Conservation (phyloP, 2,797 vertebrate genomes). For the Pogonophryne albipinna region DNA sequence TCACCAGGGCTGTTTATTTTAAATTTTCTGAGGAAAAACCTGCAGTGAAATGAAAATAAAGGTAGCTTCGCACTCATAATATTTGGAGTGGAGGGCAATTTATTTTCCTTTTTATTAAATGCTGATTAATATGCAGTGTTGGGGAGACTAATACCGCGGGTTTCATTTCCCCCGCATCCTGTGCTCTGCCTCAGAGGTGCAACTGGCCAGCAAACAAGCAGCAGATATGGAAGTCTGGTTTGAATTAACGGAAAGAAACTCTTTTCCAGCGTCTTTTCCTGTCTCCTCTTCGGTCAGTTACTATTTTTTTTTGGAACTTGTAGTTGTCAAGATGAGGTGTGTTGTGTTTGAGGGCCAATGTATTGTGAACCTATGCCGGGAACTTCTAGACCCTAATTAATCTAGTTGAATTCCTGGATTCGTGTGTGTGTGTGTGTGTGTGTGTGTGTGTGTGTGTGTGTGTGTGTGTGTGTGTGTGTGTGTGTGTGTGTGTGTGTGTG, state of each 20-base stretch:
- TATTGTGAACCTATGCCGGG: slow-evolving; percentile 57
- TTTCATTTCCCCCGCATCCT: slow-evolving; percentile 92
- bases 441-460: too few relatives aligned
- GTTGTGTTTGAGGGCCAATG: slow-evolving; percentile 53
- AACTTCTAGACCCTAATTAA: slow-evolving; percentile 64
- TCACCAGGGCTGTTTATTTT: slow-evolving; percentile 78
- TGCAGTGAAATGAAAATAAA: slow-evolving; percentile 81
- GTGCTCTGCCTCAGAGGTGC: slow-evolving; percentile 79
- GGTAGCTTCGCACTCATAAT: slow-evolving; percentile 88
- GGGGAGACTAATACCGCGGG: slow-evolving; percentile 90
- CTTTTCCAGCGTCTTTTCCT: slow-evolving; percentile 64
- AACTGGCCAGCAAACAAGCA: slow-evolving; percentile 67
- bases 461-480: too few relatives aligned
- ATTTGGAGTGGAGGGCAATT: slow-evolving; percentile 93
- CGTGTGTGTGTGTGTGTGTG: too few relatives aligned
- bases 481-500: too few relatives aligned
- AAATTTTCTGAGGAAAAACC: slow-evolving; percentile 70
- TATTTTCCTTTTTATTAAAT: slow-evolving; percentile 97
- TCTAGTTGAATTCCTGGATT: slow-evolving; percentile 35
- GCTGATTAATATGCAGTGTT: slow-evolving; percentile 97
- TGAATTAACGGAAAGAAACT: slow-evolving; percentile 88
- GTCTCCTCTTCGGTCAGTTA: slow-evolving; percentile 57
- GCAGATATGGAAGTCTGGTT: slow-evolving; percentile 90
- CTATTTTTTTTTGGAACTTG: slow-evolving; percentile 47
- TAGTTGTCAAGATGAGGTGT: slow-evolving; percentile 77